A percentile compares a stretch with the other conserved stretches of the same genome.
Conservation (phyloP, 2,113 vertebrate species). For the Lophius piscatorius region DNA sequence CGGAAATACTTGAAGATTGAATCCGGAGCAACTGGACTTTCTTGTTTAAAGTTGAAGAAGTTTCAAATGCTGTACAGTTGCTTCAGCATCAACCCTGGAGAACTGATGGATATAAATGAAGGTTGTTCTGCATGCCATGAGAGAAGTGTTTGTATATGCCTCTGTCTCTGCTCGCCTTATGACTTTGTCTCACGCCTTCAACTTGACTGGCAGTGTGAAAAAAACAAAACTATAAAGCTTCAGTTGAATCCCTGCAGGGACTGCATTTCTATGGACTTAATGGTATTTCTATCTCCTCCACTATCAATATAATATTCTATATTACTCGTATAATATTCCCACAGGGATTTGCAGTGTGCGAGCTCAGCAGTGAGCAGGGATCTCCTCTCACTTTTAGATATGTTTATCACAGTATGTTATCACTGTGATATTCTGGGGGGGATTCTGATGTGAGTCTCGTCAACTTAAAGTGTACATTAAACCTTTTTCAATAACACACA, state of each 20-base stretch:
- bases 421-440: slow-evolving; percentile 21
- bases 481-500: background rate
- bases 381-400: slow-evolving; percentile 21
- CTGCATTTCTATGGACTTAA: slow-evolving; percentile 27
- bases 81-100: too few relatives aligned
- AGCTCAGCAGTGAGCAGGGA: slow-evolving; percentile 17
- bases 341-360: slow-evolving; percentile 2
- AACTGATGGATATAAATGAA: too few relatives aligned
- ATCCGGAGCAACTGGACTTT: too few relatives aligned
- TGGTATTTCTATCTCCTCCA: slow-evolving; percentile 16
- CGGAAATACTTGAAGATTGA: too few relatives aligned
- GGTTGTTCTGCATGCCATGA: slow-evolving; percentile 27
- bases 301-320: slow-evolving; percentile 33
- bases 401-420: slow-evolving; percentile 16
- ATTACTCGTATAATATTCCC: slow-evolving; percentile 28
- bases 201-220: slow-evolving; percentile 15
- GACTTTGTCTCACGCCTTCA: slow-evolving; percentile 49
- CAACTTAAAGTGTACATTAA: background rate
- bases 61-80: too few relatives aligned
- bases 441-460: slow-evolving; percentile 6
- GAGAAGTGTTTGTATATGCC: slow-evolving; percentile 49
- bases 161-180: slow-evolving; percentile 59
- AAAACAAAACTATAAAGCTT: slow-evolving; percentile 4
- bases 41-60: too few relatives aligned
- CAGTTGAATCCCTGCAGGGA: slow-evolving; percentile 10